phyloP scores from a whole-genome alignment of 1,140 invertebrate genomes.

The Drosophila suzukii region DNA sequence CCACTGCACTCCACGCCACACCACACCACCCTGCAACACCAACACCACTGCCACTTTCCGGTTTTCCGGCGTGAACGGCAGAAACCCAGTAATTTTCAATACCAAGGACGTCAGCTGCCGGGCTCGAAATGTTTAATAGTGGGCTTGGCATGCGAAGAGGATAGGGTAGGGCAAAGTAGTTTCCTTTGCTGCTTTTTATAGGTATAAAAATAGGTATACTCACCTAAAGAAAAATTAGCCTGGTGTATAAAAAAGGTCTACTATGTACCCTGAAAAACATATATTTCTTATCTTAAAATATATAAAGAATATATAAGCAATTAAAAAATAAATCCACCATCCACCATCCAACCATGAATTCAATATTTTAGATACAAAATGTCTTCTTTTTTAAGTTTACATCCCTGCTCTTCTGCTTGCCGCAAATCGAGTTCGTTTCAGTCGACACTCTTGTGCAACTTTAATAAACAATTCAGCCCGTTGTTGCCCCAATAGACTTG shows the following conservation, averaged over 20 bases:
- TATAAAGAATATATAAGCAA: no score
- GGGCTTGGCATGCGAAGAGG: not conserved
- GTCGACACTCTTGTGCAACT: constrained; percentile 40
- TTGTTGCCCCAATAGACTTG: constrained; percentile 29
- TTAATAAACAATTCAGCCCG: constrained; percentile 57
- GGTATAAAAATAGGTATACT: not conserved
- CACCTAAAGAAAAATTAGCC: no score
- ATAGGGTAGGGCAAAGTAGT: not conserved
- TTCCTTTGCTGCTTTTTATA: not conserved
- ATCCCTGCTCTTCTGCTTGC: not conserved
- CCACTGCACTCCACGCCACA: constrained; percentile 14
- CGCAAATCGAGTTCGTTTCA: constrained; percentile 9
- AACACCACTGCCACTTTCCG: constrained; percentile 59
- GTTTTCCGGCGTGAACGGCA: constrained; percentile 57
- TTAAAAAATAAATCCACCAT: no score
- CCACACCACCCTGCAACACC: constrained; percentile 8
- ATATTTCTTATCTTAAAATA: no score
- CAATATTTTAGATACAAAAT: no score
- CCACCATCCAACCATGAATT: no score
- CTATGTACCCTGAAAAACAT: no score
- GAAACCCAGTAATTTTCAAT: constrained; percentile 65
- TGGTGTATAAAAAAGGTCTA: no score
- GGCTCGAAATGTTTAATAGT: constrained; percentile 23
- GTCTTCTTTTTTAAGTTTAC: not conserved
- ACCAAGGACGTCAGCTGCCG: constrained; percentile 30